Conservation (phyloP, 2,888 invertebrate genomes). For the Macrosoma leucophasiata region DNA sequence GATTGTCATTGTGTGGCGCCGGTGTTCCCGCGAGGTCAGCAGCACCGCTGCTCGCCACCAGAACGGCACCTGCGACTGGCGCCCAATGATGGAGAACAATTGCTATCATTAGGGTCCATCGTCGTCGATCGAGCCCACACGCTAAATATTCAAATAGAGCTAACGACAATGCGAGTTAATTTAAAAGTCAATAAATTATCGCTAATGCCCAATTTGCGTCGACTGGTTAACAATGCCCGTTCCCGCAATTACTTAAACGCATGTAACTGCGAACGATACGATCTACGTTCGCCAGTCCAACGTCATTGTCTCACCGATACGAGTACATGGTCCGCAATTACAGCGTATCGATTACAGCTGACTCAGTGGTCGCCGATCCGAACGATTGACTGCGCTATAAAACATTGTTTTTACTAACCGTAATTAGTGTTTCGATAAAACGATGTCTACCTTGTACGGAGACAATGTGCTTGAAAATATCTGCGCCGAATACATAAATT, state of each 20-base stretch:
- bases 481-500: slow-evolving; percentile 26
- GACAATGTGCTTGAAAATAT: slow-evolving; percentile 8
- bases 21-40: no score
- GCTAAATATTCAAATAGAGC: slow-evolving; percentile 67
- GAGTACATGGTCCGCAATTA: slow-evolving; percentile 62
- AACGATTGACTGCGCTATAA: slow-evolving; percentile 62
- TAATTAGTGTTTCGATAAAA: slow-evolving; percentile 57
- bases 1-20: no score
- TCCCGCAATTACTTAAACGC: slow-evolving; percentile 76
- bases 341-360: slow-evolving; percentile 67
- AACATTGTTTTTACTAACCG: slow-evolving; percentile 59
- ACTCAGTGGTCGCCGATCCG: slow-evolving; percentile 56
- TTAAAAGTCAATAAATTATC: slow-evolving; percentile 72
- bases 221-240: slow-evolving; percentile 69
- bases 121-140: slow-evolving; percentile 51
- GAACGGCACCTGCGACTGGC: slow-evolving; percentile 59
- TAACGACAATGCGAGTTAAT: slow-evolving; percentile 66
- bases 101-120: slow-evolving; percentile 67
- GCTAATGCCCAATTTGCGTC: slow-evolving; percentile 75
- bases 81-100: slow-evolving; percentile 68
- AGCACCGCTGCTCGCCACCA: no score
- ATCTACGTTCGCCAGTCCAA: slow-evolving; percentile 60
- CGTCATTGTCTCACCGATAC: slow-evolving; percentile 44
- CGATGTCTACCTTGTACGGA: slow-evolving; percentile 32
- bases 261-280: slow-evolving; percentile 70